Evolutionary conservation across 2,797 vertebrate species (phyloP), one percentile per base, ranked within the genome.

Genomic region (Crenichthys baileyi): DNA sequence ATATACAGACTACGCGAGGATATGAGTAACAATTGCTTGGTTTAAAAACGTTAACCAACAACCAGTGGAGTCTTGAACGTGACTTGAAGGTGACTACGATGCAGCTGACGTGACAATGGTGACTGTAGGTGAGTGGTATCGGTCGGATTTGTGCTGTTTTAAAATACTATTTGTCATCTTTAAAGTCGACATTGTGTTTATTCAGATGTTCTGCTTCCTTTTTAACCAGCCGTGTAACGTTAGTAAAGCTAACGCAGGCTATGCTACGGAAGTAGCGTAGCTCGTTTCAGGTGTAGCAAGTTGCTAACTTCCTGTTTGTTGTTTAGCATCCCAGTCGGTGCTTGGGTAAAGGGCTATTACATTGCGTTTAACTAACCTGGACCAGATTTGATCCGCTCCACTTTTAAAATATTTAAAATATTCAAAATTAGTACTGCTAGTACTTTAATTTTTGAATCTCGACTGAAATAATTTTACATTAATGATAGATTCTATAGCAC

Each of bases 41-140:
- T 13, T 0, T 84, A 29, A 50, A 8, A 50, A 6, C 2, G 36
- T 65, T 72, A 0, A 46, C 5, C 0, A 50, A 79, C 36, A 82
- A 1, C 22, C 11, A 29, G 20, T 16, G 6, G 11, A 22, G 7
- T 81, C 84, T 83, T 92, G 90, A 92, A 92, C 5, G 86, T 79
- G 15, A 63, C 88, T 72, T 48, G 0, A 7, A 3, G 1, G 16
- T 4, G 5, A 29, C 18, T 80, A 70, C 73, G 7, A 39, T 18
- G 81, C 31, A 53, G 63, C 84, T 81, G 51, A 74, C 75, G 58
- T 55, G 1, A 84, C 70, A 58, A 95, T 94, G 94, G 93, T 92
- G 77, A 92, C 93, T 0, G 46, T 79, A 8, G 93, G 95, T 95
- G 74, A 92, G 94, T n/a, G n/a, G 29, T 41, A 44, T 70, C 53